These are phyloP conservation scores for Carassius gibelio DNA, from an alignment of 2,113 vertebrate species.

Conservation along the genomic window DNA sequence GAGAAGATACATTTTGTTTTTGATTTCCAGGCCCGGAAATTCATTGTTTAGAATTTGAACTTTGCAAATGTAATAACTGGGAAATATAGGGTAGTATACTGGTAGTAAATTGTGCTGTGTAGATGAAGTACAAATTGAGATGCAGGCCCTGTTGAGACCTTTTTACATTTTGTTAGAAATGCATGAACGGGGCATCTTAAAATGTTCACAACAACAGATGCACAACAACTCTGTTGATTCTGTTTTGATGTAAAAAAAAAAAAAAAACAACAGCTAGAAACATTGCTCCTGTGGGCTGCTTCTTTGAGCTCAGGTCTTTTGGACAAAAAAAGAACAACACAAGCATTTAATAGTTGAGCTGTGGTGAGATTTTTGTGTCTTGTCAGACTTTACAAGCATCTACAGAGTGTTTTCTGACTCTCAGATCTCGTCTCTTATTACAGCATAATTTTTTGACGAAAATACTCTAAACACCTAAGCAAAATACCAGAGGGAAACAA, in stretches of 20 bases:
- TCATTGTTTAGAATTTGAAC: neutral
- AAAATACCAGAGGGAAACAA: slow-evolving; percentile 30
- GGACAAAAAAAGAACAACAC: neutral
- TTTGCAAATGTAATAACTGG: neutral
- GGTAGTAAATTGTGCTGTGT: neutral
- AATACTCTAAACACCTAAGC: neutral
- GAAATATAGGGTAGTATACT: neutral
- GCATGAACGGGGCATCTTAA: neutral
- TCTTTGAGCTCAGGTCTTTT: neutral
- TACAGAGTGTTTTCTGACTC: neutral
- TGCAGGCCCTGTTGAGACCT: neutral
- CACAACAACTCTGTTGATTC: neutral
- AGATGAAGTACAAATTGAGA: neutral
- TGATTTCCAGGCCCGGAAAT: neutral
- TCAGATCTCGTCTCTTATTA: neutral
- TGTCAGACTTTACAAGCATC: neutral
- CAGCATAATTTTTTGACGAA: neutral
- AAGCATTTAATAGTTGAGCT: neutral
- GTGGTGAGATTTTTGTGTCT: neutral
- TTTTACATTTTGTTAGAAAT: neutral
- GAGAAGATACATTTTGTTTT: neutral
- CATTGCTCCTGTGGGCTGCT: neutral
- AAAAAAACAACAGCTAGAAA: neutral
- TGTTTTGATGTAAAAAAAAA: neutral
- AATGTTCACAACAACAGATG: neutral